phyloP scores from a whole-genome alignment of 2,113 vertebrate species.

The Petaurus breviceps region DNA sequence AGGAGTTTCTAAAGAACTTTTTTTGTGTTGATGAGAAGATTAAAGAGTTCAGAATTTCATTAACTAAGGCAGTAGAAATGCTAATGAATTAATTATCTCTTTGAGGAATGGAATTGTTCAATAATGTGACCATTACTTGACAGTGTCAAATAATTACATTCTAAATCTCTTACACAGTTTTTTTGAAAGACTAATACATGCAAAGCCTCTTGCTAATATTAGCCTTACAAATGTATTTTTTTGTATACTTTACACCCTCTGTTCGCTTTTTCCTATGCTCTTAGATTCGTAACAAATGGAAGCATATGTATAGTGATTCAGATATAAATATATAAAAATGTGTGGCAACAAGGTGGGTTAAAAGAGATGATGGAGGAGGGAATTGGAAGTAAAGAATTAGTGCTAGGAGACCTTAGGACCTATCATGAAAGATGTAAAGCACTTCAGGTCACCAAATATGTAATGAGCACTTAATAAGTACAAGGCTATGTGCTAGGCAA shows the following conservation, averaged over 20 bases:
- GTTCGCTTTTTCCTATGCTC: slow-evolving; percentile 17
- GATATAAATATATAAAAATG: neutral
- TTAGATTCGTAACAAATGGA: neutral
- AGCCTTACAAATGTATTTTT: neutral
- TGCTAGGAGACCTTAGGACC: neutral
- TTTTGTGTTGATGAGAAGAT: slow-evolving; percentile 40
- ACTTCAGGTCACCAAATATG: neutral
- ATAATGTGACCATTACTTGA: slow-evolving; percentile 45
- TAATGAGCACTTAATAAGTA: neutral
- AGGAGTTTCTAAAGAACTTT: slow-evolving; percentile 49
- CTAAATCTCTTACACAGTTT: neutral
- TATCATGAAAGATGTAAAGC: neutral
- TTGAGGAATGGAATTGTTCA: slow-evolving; percentile 47
- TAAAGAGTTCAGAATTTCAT: slow-evolving; percentile 63
- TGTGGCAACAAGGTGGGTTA: neutral
- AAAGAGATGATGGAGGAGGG: neutral
- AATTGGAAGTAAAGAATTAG: slow-evolving; percentile 2
- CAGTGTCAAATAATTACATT: slow-evolving; percentile 53
- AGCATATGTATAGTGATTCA: neutral
- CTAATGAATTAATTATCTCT: slow-evolving; percentile 60
- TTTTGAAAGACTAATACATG: slow-evolving; percentile 32
- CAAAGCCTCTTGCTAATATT: neutral
- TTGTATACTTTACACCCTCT: neutral
- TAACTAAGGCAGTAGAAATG: slow-evolving; percentile 63
- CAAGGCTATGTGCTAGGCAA: neutral